phyloP scores from a whole-genome alignment of 2,113 vertebrate genomes.

The Rhea americana region DNA sequence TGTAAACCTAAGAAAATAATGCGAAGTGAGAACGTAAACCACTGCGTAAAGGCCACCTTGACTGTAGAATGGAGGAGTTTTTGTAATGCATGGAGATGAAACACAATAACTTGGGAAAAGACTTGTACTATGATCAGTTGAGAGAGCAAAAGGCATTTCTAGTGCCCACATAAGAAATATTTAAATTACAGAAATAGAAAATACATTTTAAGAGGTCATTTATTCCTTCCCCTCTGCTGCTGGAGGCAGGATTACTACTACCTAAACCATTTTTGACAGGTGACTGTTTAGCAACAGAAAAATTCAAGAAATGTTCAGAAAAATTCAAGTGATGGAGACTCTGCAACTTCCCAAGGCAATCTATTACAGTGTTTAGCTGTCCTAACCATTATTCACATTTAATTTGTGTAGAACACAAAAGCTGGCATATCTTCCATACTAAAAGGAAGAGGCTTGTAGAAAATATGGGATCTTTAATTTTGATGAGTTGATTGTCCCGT shows the following conservation, averaged over 20 bases:
- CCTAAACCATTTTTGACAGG: conserved; percentile 23
- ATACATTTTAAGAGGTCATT: not conserved
- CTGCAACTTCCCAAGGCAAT: conserved; percentile 19
- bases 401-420: not conserved
- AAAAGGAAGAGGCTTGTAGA: not conserved
- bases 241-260: not conserved
- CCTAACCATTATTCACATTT: not conserved
- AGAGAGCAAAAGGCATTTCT: not conserved
- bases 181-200: not conserved
- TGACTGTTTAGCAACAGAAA: conserved; percentile 37
- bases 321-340: not conserved
- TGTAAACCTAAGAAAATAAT: not conserved
- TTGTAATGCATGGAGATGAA: not conserved
- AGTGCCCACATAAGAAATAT: not conserved
- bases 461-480: not conserved
- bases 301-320: not conserved
- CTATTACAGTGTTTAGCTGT: not conserved
- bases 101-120: not conserved
- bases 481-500: not conserved
- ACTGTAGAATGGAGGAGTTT: not conserved
- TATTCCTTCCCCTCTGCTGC: not conserved
- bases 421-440: not conserved
- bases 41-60: not conserved
- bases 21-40: not conserved
- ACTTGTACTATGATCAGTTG: not conserved